A percentile compares a stretch with the other conserved stretches of the same genome.
These are phyloP conservation scores for Ophiothrix spiculata DNA, from an alignment of 35 echinoderm and acorn worm species.

Conservation along the genomic window DNA sequence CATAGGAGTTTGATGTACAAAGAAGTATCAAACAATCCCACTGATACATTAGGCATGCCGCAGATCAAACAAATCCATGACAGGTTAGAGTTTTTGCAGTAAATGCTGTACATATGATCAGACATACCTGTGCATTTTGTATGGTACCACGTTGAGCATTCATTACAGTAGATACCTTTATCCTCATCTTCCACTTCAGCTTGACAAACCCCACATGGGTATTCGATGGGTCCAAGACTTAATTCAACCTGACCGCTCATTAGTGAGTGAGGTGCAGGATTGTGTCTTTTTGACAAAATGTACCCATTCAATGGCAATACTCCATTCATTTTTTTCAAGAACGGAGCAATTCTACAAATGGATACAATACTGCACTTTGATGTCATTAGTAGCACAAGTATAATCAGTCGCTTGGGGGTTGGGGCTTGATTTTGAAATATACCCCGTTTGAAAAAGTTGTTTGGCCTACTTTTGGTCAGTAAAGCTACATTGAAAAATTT, in stretches of 20 bases:
- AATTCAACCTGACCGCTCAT: constrained; percentile 3
- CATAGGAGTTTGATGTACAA: constrained; percentile 17
- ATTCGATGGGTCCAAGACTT: background rate
- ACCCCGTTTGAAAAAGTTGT: too few relatives aligned
- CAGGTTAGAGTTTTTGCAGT: background rate
- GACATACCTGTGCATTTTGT: background rate
- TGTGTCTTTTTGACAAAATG: too few relatives aligned
- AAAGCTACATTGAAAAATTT: too few relatives aligned
- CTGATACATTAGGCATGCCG: background rate
- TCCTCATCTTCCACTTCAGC: background rate
- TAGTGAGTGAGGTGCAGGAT: too few relatives aligned
- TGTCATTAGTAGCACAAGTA: background rate
- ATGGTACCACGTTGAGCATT: background rate
- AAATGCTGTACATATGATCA: background rate
- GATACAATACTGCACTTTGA: too few relatives aligned
- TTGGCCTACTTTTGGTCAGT: too few relatives aligned
- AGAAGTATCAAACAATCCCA: background rate
- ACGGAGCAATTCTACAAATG: too few relatives aligned
- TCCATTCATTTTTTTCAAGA: too few relatives aligned
- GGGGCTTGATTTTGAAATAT: too few relatives aligned
- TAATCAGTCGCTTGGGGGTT: background rate
- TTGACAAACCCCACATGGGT: background rate
- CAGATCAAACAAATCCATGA: constrained; percentile 2
- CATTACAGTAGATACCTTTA: background rate
- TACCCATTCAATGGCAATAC: too few relatives aligned